phyloP scores from a whole-genome alignment of 2,888 invertebrate species.

The Copidosoma aretas region DNA sequence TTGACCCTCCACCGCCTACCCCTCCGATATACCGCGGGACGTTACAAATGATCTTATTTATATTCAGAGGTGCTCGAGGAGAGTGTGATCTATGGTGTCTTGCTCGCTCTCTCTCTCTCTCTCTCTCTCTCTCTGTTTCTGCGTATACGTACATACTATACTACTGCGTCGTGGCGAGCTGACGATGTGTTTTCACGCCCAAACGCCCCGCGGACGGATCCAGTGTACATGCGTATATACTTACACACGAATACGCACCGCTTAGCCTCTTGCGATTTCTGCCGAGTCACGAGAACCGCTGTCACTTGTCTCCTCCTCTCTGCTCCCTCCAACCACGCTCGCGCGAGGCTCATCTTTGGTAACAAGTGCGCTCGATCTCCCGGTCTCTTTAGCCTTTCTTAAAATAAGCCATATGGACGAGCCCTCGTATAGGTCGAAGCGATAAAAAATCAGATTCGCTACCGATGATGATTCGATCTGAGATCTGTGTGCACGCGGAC shows the following conservation, averaged over 20 bases:
- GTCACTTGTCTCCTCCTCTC: slow-evolving; percentile 6
- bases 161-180: slow-evolving; percentile 27
- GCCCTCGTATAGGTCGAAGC: too few species aligned
- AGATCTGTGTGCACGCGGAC: too few species aligned
- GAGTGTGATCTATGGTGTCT: neutral
- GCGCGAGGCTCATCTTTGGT: slow-evolving; percentile 28
- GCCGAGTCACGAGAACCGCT: slow-evolving; percentile 35
- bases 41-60: slow-evolving; percentile 40
- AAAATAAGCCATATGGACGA: too few species aligned
- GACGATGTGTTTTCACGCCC: slow-evolving; percentile 41
- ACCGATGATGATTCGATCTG: too few species aligned
- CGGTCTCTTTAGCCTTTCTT: slow-evolving; percentile 5
- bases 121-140: too few species aligned
- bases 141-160: too few species aligned
- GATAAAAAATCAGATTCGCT: too few species aligned
- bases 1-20: slow-evolving; percentile 4
- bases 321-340: slow-evolving; percentile 7
- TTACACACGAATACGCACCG: slow-evolving; percentile 1
- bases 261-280: slow-evolving; percentile 35
- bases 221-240: too few species aligned
- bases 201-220: slow-evolving; percentile 25
- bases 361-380: slow-evolving; percentile 33
- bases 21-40: neutral
- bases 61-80: slow-evolving; percentile 26
- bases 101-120: too few species aligned